Percentiles rank a stretch among this genome's conserved stretches.
Evolutionary conservation across 2,888 invertebrate genomes (phyloP).

Genomic region (Andrena trimmerana): DNA sequence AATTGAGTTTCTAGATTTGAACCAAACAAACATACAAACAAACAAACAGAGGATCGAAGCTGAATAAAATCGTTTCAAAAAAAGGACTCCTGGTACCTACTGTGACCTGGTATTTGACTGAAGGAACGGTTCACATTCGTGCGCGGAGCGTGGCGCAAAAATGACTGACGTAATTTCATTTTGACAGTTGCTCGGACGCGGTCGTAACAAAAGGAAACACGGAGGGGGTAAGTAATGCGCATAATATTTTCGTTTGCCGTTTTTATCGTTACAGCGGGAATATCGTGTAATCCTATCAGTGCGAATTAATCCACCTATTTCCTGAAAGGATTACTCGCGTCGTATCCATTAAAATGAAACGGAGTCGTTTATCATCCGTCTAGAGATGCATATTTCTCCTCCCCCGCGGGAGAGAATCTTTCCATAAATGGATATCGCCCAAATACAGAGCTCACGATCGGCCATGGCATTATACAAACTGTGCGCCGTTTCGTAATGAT

Average conservation of each 20-base stretch:
- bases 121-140: too few species aligned
- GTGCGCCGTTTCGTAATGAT: constrained; percentile 51
- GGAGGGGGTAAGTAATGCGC: too few species aligned
- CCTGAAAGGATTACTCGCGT: background rate
- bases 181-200: too few species aligned
- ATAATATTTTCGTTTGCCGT: background rate
- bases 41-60: too few species aligned
- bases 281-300: background rate
- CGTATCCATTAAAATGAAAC: constrained; percentile 7
- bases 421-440: constrained; percentile 48
- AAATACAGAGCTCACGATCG: constrained; percentile 39
- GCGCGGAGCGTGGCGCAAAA: too few species aligned
- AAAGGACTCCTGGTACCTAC: too few species aligned
- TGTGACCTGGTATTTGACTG: too few species aligned
- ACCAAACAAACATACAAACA: too few species aligned
- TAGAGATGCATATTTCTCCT: background rate
- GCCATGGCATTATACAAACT: constrained; percentile 63
- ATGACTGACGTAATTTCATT: too few species aligned
- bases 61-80: too few species aligned
- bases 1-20: too few species aligned
- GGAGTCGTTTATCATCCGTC: background rate
- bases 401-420: constrained; percentile 7
- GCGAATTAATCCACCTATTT: background rate
- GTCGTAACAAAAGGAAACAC: too few species aligned
- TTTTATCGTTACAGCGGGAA: background rate